phyloP scores from a whole-genome alignment of 1,140 invertebrate genomes.

The Cephus cinctus region DNA sequence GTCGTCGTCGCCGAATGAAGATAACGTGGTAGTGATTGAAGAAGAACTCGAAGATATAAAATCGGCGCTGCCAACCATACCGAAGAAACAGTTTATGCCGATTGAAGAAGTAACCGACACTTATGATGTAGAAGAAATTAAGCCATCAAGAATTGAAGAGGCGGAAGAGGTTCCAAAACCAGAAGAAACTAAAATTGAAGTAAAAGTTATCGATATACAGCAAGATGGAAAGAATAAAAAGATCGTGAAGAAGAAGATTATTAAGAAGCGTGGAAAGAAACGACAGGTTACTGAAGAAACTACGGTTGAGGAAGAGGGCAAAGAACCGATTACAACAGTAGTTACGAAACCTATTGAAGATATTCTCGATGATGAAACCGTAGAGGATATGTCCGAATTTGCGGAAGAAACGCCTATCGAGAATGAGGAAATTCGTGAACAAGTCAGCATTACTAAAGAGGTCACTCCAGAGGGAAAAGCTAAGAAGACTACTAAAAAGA shows the following conservation, averaged over 20 bases:
- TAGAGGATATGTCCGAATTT: no score
- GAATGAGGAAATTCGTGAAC: slow-evolving; percentile 14
- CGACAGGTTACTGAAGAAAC: slow-evolving; percentile 10
- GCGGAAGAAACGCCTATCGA: slow-evolving; percentile 21
- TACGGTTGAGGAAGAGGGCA: slow-evolving; percentile 15
- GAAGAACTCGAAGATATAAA: slow-evolving; percentile 48
- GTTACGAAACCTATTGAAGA: slow-evolving; percentile 17
- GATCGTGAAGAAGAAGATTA: slow-evolving; percentile 11
- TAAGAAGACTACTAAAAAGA: slow-evolving; percentile 31
- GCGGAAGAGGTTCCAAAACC: slow-evolving; percentile 15
- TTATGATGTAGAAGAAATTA: slow-evolving; percentile 32
- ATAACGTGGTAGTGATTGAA: slow-evolving; percentile 46
- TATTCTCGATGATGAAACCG: slow-evolving; percentile 37
- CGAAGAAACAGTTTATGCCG: slow-evolving; percentile 47
- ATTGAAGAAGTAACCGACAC: slow-evolving; percentile 45
- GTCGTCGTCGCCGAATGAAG: slow-evolving; percentile 18
- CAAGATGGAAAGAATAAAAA: slow-evolving; percentile 7
- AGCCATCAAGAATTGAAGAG: slow-evolving; percentile 25
- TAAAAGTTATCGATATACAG: slow-evolving; percentile 20
- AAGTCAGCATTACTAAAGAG: slow-evolving; percentile 4
- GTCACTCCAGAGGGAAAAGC: slow-evolving; percentile 32
- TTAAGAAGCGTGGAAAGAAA: slow-evolving; percentile 35
- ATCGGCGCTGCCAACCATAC: slow-evolving; percentile 36
- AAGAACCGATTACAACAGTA: slow-evolving; percentile 17
- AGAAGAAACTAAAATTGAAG: slow-evolving; percentile 25